These are phyloP conservation scores for Cydia splendana DNA, from an alignment of 1,140 invertebrate genomes.

Conservation along the genomic window DNA sequence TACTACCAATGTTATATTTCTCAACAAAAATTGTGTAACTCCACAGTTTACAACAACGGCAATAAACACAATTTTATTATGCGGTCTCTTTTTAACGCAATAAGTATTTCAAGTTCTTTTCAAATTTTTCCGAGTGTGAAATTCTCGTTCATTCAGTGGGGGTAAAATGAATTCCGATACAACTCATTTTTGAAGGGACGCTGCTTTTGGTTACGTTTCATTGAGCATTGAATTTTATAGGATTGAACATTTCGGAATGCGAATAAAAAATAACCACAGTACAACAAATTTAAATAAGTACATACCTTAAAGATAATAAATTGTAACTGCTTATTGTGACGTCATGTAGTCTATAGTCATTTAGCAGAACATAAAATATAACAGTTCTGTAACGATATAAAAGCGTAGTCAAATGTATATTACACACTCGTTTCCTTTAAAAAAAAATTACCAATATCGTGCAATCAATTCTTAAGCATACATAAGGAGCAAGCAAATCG, in stretches of 20 bases:
- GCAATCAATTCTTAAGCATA: too few relatives aligned
- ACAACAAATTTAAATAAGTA: background rate
- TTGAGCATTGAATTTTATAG: conserved; percentile 12
- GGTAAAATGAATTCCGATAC: conserved; percentile 69
- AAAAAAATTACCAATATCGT: too few relatives aligned
- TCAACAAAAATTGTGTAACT: background rate
- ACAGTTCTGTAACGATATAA: too few relatives aligned
- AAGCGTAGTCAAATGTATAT: too few relatives aligned
- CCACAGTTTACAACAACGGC: conserved; percentile 14
- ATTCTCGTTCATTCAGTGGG: conserved; percentile 67
- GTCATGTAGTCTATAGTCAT: too few relatives aligned
- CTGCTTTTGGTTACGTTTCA: background rate
- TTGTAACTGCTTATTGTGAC: too few relatives aligned
- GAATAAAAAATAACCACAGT: background rate
- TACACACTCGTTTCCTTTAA: too few relatives aligned
- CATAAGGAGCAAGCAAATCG: too few relatives aligned
- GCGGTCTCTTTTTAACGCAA: conserved; percentile 62
- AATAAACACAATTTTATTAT: conserved; percentile 64
- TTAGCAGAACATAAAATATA: too few relatives aligned
- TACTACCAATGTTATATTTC: background rate
- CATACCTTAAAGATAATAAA: conserved; percentile 34
- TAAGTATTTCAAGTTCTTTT: conserved; percentile 66
- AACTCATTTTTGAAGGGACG: conserved; percentile 39
- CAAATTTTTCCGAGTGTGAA: conserved; percentile 67
- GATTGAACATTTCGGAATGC: background rate